Evolutionary conservation across 2,113 vertebrate species (phyloP), one percentile per base, ranked within the genome.

Genomic region (Crotalus tigris): DNA sequence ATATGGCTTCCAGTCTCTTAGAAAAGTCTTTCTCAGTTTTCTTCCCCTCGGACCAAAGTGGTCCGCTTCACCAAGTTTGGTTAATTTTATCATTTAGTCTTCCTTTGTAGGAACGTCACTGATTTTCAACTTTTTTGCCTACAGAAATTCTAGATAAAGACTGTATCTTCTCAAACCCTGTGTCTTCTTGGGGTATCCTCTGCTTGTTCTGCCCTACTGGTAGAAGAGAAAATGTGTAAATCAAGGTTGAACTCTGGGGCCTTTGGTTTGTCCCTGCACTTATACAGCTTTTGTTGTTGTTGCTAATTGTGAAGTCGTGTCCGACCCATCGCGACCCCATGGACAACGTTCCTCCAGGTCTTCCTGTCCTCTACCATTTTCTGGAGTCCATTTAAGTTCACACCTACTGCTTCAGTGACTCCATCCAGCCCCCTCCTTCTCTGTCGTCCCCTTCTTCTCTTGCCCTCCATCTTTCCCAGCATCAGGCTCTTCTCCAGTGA

Each of bases 51-150:
- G 69, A 19, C n/a, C 5, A 39, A 75, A 75, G 13, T 33, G n/a
- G 64, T 75, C n/a, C 0, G 13, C 64, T 75, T 75, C 5, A 17
- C 64, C 64, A 33, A 33, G 13, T 75, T 33, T 17, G 13, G n/a
- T 19, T 33, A 2, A 33, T 33, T 75, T 33, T 33, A 75, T 33
- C n/a, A 17, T 3, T 7, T 17, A 33, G 64, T 6, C 64, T 75
- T 75, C 13, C 64, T 33, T 33, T 2, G 13, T 75, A 33, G 64
- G 64, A 1, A 6, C 0, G 0, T 6, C 13, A 0, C 1, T 19
- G 69, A 15, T 33, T 75, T 75, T 19, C n/a, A 33, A 8, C 0
- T 17, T 75, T 33, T n/a, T 33, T 17, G 69, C n/a, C 13, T 75
- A 15, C 69, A 85, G 46, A 46, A 85, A 39, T 46, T 44, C 44